Evolutionary conservation across 2,888 invertebrate species (phyloP).

Genomic region (Nesidiocoris tenuis): DNA sequence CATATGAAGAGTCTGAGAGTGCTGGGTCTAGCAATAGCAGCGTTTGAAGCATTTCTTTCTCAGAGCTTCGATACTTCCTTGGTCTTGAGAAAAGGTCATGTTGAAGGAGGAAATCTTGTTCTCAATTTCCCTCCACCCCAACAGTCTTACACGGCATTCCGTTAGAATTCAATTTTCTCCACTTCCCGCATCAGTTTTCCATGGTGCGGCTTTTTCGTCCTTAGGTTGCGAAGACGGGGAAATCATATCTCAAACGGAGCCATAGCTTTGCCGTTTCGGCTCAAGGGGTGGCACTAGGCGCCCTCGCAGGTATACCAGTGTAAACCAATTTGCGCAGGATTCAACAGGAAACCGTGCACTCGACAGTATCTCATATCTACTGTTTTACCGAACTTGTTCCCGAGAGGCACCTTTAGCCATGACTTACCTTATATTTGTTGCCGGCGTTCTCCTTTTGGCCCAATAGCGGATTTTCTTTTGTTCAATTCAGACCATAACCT

Average conservation of each 20-base stretch:
- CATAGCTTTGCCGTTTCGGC: not conserved
- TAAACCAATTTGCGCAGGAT: slow-evolving; percentile 18
- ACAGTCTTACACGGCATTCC: not conserved
- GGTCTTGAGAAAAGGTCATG: not conserved
- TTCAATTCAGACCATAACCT: too few relatives aligned
- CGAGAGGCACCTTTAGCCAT: not conserved
- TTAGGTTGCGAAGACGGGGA: not conserved
- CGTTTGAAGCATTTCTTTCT: too few relatives aligned
- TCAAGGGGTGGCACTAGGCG: not conserved
- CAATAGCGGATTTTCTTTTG: too few relatives aligned
- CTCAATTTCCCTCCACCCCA: not conserved
- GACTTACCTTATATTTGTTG: too few relatives aligned
- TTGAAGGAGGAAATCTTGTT: not conserved
- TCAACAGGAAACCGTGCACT: not conserved
- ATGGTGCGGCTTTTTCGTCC: not conserved
- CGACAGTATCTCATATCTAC: not conserved
- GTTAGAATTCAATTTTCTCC: not conserved
- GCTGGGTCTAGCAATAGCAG: too few relatives aligned
- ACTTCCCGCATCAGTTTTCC: not conserved
- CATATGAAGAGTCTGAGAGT: too few relatives aligned
- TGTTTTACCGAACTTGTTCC: not conserved
- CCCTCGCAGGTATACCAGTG: slow-evolving; percentile 3
- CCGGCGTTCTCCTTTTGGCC: too few relatives aligned
- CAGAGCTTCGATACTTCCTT: not conserved
- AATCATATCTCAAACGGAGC: slow-evolving; percentile 22